Evolutionary conservation across 2,113 vertebrate species (phyloP).

Genomic region (Gopherus evgoodei): DNA sequence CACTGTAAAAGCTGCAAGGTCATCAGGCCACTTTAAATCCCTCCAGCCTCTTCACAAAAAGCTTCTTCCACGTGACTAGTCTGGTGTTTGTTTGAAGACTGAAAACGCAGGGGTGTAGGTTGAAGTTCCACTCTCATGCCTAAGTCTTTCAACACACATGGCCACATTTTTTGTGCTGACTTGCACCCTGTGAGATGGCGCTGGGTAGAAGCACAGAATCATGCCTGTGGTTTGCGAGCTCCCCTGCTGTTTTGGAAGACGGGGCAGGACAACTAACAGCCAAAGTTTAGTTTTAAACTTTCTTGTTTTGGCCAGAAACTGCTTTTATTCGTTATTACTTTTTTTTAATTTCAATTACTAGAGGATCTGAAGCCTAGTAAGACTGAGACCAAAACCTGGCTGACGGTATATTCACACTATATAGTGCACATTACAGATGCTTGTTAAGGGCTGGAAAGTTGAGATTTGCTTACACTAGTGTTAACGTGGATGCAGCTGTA

Average conservation of each 20-base stretch:
- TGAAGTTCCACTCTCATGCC: neutral
- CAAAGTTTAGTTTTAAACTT: neutral
- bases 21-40: neutral
- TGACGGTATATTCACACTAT: neutral
- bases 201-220: neutral
- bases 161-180: slow-evolving; percentile 31
- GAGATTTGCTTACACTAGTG: neutral
- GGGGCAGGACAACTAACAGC: neutral
- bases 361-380: neutral
- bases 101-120: neutral
- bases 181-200: neutral
- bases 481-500: neutral
- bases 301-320: neutral
- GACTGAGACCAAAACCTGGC: neutral
- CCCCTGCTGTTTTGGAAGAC: neutral
- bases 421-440: neutral
- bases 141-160: neutral
- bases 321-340: neutral
- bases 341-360: neutral
- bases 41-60: neutral
- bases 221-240: neutral
- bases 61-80: neutral
- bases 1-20: rapidly evolving
- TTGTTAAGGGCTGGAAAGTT: neutral
- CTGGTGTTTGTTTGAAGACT: neutral